Evolutionary conservation across 2,888 invertebrate genomes (phyloP), one percentile per base, ranked within the genome.

Genomic region (Dermolepida albohirtum): DNA sequence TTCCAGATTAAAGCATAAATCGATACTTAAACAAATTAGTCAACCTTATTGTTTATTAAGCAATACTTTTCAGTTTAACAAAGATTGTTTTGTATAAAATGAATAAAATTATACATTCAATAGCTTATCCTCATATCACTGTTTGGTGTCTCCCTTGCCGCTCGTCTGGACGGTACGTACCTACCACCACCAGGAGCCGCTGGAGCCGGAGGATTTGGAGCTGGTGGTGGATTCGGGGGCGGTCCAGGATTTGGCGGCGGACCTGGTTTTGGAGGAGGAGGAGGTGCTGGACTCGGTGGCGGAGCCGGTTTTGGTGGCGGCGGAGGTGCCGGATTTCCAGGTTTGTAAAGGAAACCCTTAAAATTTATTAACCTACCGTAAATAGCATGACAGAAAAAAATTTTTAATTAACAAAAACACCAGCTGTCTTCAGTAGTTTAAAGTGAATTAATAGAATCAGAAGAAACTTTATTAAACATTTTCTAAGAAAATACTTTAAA

Each of bases 231-330:
- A 43, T 64, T 50, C 27, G 57, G 57, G 14, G 65, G 65, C 16
- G 66, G 66, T 6, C 57, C 49, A 0, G 57, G 66, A 5, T 66
- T 66, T 40, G 66, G 66, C 17, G 66, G 47, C 1, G 55, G 65
- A 11, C 44, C 52, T 12, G 55, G 65, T 12, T 43, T 41, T 40
- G 39, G 51, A 6, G 27, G 16, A 16, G 50, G 50, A 6, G 51
- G 41, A 27, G 64, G 64, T 8, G 27, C 17, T 6, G 52, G 64
- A 51, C 52, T 51, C 43, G 64, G 64, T 27, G 63, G 29, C 29
- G 65, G 65, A 65, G 65, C 44, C 12, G 66, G 66, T 8, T 50
- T 55, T 16, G 65, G 57, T n/a, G 59, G 59, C n/a, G 51, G 59
- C 17, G 49, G 34, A 34, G 34, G 34, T 5, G 44, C 44, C 6